Conservation (phyloP, 2,888 invertebrate genomes). For the Allygus modestus region DNA sequence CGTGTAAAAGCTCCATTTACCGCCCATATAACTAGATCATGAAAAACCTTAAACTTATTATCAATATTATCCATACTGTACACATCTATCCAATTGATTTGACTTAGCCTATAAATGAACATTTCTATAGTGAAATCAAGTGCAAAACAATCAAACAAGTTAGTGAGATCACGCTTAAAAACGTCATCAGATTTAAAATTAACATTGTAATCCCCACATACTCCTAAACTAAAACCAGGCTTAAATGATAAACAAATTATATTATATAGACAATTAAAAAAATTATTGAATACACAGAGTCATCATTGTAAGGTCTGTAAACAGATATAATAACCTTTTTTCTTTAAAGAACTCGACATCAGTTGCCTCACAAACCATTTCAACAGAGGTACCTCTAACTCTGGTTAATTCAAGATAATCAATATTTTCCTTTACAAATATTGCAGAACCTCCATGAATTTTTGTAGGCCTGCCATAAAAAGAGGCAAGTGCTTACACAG, state of each 20-base stretch:
- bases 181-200: background rate
- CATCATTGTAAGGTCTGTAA: background rate
- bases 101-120: background rate
- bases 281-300: background rate
- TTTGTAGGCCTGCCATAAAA: background rate
- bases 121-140: background rate
- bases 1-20: no score
- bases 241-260: background rate
- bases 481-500: background rate
- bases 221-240: background rate
- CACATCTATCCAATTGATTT: slow-evolving; percentile 1
- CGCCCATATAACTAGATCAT: background rate
- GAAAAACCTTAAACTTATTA: no score
- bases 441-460: background rate
- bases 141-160: background rate
- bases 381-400: background rate
- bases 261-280: background rate
- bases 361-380: slow-evolving; percentile 9
- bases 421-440: background rate
- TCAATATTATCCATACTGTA: background rate
- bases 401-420: background rate
- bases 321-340: slow-evolving; percentile 2
- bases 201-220: background rate
- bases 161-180: background rate
- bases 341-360: background rate